Evolutionary conservation across 2,888 invertebrate genomes (phyloP), one percentile per base, ranked within the genome.

Genomic region (Agonopterix alstromeriana): DNA sequence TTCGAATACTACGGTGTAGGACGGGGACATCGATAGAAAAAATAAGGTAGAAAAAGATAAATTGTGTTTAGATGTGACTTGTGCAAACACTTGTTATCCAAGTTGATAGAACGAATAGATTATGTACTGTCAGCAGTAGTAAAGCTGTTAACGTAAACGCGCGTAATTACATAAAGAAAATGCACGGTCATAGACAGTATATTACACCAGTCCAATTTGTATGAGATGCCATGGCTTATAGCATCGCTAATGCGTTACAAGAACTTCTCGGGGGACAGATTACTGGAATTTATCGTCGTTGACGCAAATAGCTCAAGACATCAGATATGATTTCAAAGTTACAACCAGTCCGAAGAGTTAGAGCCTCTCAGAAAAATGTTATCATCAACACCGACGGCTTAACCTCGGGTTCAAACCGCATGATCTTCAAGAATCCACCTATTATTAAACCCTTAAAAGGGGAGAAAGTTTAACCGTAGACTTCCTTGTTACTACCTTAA

Each of bases 341-440:
- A 27, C 7, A 27, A 27, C 27, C 27, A 27, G 27, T 27, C 27
- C 7, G 27, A 27, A 27, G 27, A 5, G 27, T 27, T 27, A 27
- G 27, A 27, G 27, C 40, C 42, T 53, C 43, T 14, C 35, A 38
- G 51, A 57, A 55, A 53, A 53, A 47, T 42, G 45, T 42, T 50
- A 44, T 36, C 43, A 10, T 27, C 47, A 1, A 47, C 45, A 36
- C 47, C 45, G 14, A 53, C 51, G 60, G 60, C 55, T 72, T 71
- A 72, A 70, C 73, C 70, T 56, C 46, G 53, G 58, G 75, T 68
- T 76, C 70, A 71, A 66, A 54, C 54, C 10, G 38, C 38, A 43
- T 46, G 43, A 43, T 55, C 57, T 53, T 53, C 55, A 54, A 58
- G 55, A 56, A 56, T 49, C 53, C 47, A 45, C 54, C 54, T 55